Percentiles rank a stretch among this genome's conserved stretches.
phyloP scores from a whole-genome alignment of 1,140 invertebrate species.

The Cydia strobilella region DNA sequence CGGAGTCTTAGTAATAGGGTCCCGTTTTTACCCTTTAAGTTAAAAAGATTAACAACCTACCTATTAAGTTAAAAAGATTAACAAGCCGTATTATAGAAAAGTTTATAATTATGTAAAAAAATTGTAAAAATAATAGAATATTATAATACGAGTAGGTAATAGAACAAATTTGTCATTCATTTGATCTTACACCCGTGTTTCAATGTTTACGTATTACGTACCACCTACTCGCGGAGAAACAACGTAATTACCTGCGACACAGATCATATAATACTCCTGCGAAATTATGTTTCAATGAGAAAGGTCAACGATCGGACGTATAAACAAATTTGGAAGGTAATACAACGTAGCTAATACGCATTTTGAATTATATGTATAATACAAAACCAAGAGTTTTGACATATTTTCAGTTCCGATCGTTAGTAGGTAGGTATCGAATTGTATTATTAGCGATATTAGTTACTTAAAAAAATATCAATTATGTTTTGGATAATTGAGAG shows the following conservation, averaged over 20 bases:
- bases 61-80: too few species aligned
- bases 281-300: not conserved
- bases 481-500: too few species aligned
- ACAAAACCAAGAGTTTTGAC: not conserved
- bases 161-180: not conserved
- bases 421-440: too few species aligned
- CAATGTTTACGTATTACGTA: not conserved
- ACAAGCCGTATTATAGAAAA: too few species aligned
- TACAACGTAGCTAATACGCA: not conserved
- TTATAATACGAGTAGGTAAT: not conserved
- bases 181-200: not conserved
- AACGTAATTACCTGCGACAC: not conserved
- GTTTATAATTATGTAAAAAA: not conserved
- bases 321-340: constrained; percentile 4
- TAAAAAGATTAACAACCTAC: too few species aligned
- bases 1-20: too few species aligned
- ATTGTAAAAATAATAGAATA: not conserved
- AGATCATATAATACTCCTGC: too few species aligned
- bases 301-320: not conserved
- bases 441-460: too few species aligned
- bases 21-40: too few species aligned
- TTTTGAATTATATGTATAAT: not conserved
- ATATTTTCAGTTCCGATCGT: not conserved
- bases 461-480: too few species aligned
- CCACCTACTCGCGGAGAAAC: not conserved